Conservation (phyloP, 2,113 vertebrate genomes). For the Ailurus styani region DNA sequence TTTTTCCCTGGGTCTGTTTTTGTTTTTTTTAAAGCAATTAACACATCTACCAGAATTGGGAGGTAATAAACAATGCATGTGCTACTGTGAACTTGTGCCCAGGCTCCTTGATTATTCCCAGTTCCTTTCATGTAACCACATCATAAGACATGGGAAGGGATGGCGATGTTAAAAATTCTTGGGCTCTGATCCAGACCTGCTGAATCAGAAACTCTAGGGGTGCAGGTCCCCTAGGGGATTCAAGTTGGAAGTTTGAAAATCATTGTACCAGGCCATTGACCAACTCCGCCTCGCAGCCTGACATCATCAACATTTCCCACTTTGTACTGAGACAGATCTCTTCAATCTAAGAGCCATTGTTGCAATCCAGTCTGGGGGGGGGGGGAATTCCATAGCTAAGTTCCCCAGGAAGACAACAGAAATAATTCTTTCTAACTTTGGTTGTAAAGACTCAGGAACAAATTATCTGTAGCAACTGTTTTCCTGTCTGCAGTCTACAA, state of each 20-base stretch:
- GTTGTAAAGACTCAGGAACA: constrained; percentile 22
- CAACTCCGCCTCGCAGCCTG: neutral
- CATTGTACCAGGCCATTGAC: neutral
- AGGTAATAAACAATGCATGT: neutral
- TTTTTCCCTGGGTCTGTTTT: neutral
- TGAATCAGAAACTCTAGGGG: neutral
- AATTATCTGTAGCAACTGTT: neutral
- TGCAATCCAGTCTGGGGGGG: neutral
- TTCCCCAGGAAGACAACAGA: constrained; percentile 20
- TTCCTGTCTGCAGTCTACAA: neutral
- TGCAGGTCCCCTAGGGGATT: neutral
- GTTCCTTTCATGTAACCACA: neutral
- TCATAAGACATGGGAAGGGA: neutral
- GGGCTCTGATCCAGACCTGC: neutral
- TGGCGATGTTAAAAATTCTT: neutral
- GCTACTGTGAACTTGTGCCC: neutral
- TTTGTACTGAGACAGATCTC: neutral
- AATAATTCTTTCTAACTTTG: constrained; percentile 29
- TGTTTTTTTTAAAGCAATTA: neutral
- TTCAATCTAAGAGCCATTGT: neutral
- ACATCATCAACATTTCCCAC: neutral
- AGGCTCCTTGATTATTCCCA: neutral
- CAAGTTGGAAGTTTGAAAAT: neutral
- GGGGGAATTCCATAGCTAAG: constrained; percentile 69
- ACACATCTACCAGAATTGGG: neutral